Evolutionary conservation across 2,888 invertebrate species (phyloP).

Genomic region (Cyclophora punctaria): DNA sequence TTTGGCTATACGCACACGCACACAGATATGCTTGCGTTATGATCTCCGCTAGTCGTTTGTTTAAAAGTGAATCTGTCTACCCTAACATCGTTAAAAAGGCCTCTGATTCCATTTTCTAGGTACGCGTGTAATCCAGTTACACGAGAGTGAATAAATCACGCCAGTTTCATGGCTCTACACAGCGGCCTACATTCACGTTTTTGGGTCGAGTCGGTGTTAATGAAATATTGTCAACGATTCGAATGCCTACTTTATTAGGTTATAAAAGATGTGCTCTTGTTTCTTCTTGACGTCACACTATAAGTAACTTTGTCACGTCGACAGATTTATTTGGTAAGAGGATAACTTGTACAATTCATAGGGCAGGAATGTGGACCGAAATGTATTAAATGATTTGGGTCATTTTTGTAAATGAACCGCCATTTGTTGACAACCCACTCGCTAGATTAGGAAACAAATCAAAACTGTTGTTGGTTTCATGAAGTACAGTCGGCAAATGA

Average conservation of each 20-base stretch:
- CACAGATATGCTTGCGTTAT: too few relatives aligned
- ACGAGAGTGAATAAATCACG: conserved; percentile 21
- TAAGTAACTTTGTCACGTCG: conserved; percentile 5
- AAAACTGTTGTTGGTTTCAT: too few relatives aligned
- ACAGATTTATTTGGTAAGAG: not conserved
- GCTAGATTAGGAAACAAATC: too few relatives aligned
- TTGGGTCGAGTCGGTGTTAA: conserved; percentile 52
- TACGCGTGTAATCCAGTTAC: not conserved
- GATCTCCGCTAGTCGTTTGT: too few relatives aligned
- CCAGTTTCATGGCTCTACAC: conserved; percentile 28
- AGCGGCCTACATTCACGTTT: conserved; percentile 44
- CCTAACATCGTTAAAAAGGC: too few relatives aligned
- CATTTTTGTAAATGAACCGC: too few relatives aligned
- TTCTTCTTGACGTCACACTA: conserved; percentile 18
- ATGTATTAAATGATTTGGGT: too few relatives aligned
- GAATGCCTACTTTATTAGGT: conserved; percentile 42
- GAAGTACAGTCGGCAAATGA: too few relatives aligned
- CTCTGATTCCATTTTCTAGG: too few relatives aligned
- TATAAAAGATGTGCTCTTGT: conserved; percentile 32
- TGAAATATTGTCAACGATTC: conserved; percentile 59
- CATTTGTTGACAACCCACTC: too few relatives aligned
- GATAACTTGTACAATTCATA: conserved; percentile 1
- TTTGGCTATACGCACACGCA: too few relatives aligned
- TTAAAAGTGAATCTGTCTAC: too few relatives aligned
- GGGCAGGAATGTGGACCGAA: not conserved